Conservation (phyloP, 2,888 invertebrate species). For the Boloria euphrosyne region DNA sequence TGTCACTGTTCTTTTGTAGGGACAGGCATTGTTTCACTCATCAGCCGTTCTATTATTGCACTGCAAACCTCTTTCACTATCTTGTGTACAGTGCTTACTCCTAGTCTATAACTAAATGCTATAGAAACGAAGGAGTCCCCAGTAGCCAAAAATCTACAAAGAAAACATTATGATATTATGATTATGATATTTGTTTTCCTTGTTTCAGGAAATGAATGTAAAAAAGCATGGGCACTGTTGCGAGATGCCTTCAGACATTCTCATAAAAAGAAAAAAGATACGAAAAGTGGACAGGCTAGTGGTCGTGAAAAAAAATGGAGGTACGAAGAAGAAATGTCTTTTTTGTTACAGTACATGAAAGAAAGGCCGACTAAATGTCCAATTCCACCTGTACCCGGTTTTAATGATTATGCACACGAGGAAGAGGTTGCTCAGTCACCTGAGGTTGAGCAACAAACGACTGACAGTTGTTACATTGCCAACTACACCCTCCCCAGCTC, state of each 20-base stretch:
- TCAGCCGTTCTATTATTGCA: slow-evolving; percentile 29
- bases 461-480: slow-evolving; percentile 31
- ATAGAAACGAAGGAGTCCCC: slow-evolving; percentile 40
- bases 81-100: slow-evolving; percentile 40
- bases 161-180: slow-evolving; percentile 8
- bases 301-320: slow-evolving; percentile 39
- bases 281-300: slow-evolving; percentile 21
- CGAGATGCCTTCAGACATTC: slow-evolving; percentile 40
- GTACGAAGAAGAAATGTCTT: slow-evolving; percentile 42
- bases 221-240: slow-evolving; percentile 40
- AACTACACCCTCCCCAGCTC: slow-evolving; percentile 36
- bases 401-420: slow-evolving; percentile 25
- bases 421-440: slow-evolving; percentile 37
- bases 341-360: slow-evolving; percentile 41
- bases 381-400: slow-evolving; percentile 29
- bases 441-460: slow-evolving; percentile 37
- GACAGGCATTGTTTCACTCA: slow-evolving; percentile 13
- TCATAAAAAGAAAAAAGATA: slow-evolving; percentile 36
- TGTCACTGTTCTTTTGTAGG: slow-evolving; percentile 14
- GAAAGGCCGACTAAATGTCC: slow-evolving; percentile 33
- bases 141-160: slow-evolving; percentile 32
- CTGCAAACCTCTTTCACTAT: slow-evolving; percentile 40
- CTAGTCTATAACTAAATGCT: slow-evolving; percentile 38
- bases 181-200: slow-evolving; percentile 25
- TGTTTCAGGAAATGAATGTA: slow-evolving; percentile 40